phyloP scores from a whole-genome alignment of 2,113 vertebrate species.

The Pitta sordida region DNA sequence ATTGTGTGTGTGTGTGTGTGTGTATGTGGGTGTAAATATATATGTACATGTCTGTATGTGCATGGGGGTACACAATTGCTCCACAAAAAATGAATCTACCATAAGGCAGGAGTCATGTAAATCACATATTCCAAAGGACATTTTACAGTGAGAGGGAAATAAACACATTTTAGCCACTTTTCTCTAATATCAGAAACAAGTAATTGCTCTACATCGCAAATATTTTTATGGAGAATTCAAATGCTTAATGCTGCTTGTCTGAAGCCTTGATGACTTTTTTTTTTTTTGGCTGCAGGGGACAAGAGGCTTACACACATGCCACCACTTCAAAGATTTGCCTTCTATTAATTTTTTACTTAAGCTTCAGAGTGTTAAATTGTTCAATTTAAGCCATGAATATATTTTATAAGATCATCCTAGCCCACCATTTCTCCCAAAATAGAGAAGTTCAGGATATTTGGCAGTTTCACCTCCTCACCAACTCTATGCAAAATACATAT shows the following conservation, averaged over 20 bases:
- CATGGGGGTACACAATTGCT: neutral
- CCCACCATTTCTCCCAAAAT: conserved; percentile 55
- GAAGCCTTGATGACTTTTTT: conserved; percentile 56
- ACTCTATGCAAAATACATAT: conserved; percentile 33
- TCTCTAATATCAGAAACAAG: conserved; percentile 38
- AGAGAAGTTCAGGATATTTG: conserved; percentile 57
- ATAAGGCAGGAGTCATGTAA: neutral
- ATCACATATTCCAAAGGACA: neutral
- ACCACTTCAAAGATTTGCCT: conserved; percentile 67
- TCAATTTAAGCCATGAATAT: conserved; percentile 57
- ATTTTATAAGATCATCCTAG: conserved; percentile 46
- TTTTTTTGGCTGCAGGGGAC: conserved; percentile 56
- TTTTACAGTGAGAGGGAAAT: conserved; percentile 9
- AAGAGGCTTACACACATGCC: conserved; percentile 56
- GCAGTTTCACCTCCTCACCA: conserved; percentile 50
- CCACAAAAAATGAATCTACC: neutral
- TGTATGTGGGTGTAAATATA: neutral
- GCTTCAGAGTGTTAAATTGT: conserved; percentile 64
- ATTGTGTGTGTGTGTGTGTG: neutral
- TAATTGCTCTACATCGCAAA: conserved; percentile 19
- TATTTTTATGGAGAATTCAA: conserved; percentile 59
- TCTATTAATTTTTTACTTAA: conserved; percentile 56
- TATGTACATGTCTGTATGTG: neutral
- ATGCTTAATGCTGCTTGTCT: conserved; percentile 52
- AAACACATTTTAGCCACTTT: conserved; percentile 52